Evolutionary conservation across 1,140 invertebrate species (phyloP), one percentile per base, ranked within the genome.

Genomic region (Marisa cornuarietis): DNA sequence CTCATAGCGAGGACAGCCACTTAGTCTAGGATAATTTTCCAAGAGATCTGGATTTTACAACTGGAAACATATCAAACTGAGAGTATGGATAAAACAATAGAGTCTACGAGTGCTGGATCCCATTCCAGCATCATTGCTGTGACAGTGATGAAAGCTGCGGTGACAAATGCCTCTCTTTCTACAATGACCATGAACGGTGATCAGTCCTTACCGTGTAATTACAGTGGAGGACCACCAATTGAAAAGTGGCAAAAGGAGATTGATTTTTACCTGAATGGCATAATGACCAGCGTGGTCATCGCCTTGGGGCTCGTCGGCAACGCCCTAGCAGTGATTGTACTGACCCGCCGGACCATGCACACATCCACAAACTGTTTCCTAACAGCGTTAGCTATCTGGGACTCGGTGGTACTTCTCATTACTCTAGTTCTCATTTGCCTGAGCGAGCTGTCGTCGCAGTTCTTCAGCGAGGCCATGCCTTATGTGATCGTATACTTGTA

Each of bases 311-410:
- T 98, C 54, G 91, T 98, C 4, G 96, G 96, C 76, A 98, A 98
- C 89, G 92, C 95, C 42, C 94, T 98, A 24, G 96, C 96, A 0
- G 96, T 98, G 92, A 94, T 97, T 31, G 97, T 99, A 52, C 92
- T 98, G 14, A 90, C 88, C 20, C 93, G 96, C 61, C 96, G 96
- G 0, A 96, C 97, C 87, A 98, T 98, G 97, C 94, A 95, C 84
- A 97, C 96, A 14, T 97, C 96, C 83, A 97, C 98, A 83, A 98
- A 98, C 91, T 97, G 96, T 87, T 93, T 98, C 79, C 93, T 98
- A 9, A 96, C 96, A 65, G 96, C 96, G 3, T 92, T 98, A 58
- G 96, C 97, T 1, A 94, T 95, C 85, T 97, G 96, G 91, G 97
- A 98, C 92, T 96, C 95, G 0, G 93, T 96, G 72, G 93, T 98